Percentiles rank a stretch among this genome's conserved stretches.
Evolutionary conservation across 2,797 vertebrate genomes (phyloP).

Genomic region (Hapalemur alaotrensis): DNA sequence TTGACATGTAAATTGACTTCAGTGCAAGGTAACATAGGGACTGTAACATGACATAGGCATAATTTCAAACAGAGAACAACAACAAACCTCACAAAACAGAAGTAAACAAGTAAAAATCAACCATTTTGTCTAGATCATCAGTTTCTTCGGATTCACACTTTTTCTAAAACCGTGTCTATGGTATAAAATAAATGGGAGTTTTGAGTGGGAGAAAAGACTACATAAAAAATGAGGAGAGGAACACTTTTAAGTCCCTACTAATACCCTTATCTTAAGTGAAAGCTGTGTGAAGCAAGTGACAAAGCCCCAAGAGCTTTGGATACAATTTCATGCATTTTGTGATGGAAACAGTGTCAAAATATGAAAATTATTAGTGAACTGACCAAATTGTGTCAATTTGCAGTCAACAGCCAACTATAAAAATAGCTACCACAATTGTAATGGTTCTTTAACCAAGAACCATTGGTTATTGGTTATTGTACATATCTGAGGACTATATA

Average conservation of each 20-base stretch:
- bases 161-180: background rate
- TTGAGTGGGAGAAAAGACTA: background rate
- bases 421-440: background rate
- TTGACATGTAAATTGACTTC: background rate
- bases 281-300: background rate
- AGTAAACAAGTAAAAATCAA: background rate
- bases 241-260: background rate
- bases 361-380: conserved; percentile 57
- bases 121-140: background rate
- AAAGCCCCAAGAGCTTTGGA: background rate
- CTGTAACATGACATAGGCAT: background rate
- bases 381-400: background rate
- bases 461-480: background rate
- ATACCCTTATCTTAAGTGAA: background rate
- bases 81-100: background rate
- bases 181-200: background rate
- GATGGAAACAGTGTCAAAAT: background rate
- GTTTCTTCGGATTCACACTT: background rate
- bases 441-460: background rate
- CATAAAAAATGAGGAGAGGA: background rate
- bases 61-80: background rate
- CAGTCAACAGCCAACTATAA: conserved; percentile 50
- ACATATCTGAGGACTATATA: conserved; percentile 75
- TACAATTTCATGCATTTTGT: conserved; percentile 58
- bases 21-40: background rate